A percentile compares a stretch with the other conserved stretches of the same genome.
Conservation (phyloP, 2,797 vertebrate species). For the Gallinago solitaria region DNA sequence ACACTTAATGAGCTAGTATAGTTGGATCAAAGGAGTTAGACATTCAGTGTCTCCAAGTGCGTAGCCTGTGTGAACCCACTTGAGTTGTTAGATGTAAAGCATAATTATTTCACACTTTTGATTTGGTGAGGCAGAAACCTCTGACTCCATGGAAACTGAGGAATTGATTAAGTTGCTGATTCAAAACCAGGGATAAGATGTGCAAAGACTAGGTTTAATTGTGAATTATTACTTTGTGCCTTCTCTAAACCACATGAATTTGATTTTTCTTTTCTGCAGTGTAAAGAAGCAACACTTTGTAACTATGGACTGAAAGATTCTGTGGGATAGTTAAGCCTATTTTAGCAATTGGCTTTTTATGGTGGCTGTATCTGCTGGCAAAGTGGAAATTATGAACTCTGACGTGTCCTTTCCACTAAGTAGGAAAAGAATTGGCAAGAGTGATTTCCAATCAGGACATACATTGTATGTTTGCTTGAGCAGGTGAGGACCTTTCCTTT, state of each 20-base stretch:
- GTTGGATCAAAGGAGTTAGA: slow-evolving; percentile 58
- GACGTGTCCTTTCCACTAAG: background rate
- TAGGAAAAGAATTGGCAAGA: background rate
- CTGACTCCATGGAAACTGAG: slow-evolving; percentile 37
- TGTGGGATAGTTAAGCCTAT: background rate
- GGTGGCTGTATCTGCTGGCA: background rate
- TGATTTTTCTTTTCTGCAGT: background rate
- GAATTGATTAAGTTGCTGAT: background rate
- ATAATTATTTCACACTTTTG: slow-evolving; percentile 48
- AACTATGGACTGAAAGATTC: background rate
- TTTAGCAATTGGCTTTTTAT: background rate
- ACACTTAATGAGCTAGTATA: slow-evolving; percentile 72
- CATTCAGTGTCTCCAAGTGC: slow-evolving; percentile 52
- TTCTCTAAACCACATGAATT: background rate
- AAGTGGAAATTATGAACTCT: background rate
- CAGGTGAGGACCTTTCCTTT: background rate
- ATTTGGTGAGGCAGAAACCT: slow-evolving; percentile 42
- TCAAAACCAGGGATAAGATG: background rate
- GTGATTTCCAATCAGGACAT: background rate
- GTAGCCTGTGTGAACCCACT: slow-evolving; percentile 37
- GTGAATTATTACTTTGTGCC: background rate
- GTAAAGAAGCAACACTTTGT: background rate
- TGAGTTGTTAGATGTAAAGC: slow-evolving; percentile 34
- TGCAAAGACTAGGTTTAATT: background rate
- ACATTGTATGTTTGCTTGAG: background rate